Percentiles rank a stretch among this genome's conserved stretches.
Conservation (phyloP, 2,113 vertebrate genomes). For the Thalassoma bifasciatum region DNA sequence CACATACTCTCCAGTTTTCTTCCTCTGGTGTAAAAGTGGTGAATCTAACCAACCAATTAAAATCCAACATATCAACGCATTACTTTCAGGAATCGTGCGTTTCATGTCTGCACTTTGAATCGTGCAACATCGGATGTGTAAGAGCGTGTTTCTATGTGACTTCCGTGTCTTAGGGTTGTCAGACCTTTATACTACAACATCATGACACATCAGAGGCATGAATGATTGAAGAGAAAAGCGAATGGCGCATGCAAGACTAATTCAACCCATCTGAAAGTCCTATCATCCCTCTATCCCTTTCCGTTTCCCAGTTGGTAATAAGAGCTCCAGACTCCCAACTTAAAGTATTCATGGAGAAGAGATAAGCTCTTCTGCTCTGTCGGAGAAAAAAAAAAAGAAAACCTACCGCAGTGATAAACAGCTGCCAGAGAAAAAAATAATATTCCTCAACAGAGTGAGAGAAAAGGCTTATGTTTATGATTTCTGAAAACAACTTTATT, state of each 20-base stretch:
- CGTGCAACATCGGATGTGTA: neutral
- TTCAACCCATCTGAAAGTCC: conserved; percentile 38
- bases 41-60: conserved; percentile 56
- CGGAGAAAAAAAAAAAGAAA: conserved; percentile 10
- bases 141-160: conserved; percentile 9
- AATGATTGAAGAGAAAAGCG: conserved; percentile 54
- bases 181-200: conserved; percentile 34
- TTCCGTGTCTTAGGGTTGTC: conserved; percentile 16
- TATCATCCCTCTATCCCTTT: conserved; percentile 40
- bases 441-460: conserved; percentile 62
- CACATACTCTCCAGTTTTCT: conserved; percentile 4
- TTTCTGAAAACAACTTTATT: conserved; percentile 78
- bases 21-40: conserved; percentile 25
- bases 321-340: conserved; percentile 52
- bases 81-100: neutral
- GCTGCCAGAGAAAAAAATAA: conserved; percentile 57
- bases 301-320: conserved; percentile 32
- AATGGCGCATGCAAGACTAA: conserved; percentile 35
- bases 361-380: conserved; percentile 58
- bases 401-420: conserved; percentile 67
- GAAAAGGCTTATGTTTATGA: conserved; percentile 76
- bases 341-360: conserved; percentile 50
- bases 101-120: neutral
- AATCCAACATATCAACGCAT: conserved; percentile 14
- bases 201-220: conserved; percentile 45